phyloP scores from a whole-genome alignment of 2,888 invertebrate genomes.

The Dicyrtomina minuta region DNA sequence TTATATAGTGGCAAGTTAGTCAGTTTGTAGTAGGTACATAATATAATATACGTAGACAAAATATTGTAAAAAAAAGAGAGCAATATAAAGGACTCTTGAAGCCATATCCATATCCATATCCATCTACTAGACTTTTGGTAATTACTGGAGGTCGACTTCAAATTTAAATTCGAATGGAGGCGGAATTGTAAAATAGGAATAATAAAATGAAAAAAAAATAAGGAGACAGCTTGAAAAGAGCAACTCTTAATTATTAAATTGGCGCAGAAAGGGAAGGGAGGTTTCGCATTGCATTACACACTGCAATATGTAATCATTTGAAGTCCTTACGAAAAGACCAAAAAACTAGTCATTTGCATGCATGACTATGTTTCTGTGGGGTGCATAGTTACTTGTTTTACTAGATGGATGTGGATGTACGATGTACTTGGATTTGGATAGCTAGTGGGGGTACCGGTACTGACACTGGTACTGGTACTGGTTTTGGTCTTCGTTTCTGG shows the following conservation, averaged over 20 bases:
- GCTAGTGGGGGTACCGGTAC: neutral
- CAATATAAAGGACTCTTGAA: no score
- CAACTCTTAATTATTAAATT: conserved; percentile 18
- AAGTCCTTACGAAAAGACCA: neutral
- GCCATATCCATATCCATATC: no score
- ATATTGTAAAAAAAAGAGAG: no score
- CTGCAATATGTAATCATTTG: conserved; percentile 7
- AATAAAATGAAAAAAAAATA: neutral
- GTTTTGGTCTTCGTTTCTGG: no score
- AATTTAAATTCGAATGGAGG: no score
- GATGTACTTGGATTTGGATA: neutral
- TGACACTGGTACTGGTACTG: no score
- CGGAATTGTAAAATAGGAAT: neutral
- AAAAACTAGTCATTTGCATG: neutral
- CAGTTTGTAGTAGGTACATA: no score
- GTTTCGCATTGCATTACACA: conserved; percentile 6
- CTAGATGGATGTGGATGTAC: no score
- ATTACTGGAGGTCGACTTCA: conserved; percentile 10
- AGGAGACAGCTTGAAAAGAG: neutral
- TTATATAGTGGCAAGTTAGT: neutral
- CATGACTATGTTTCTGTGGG: neutral
- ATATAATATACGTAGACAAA: neutral
- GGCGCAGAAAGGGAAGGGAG: conserved; percentile 10
- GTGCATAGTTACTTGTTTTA: no score
- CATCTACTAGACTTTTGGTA: no score